Evolutionary conservation across 2,888 invertebrate genomes (phyloP).

Genomic region (Campoplex nolae): DNA sequence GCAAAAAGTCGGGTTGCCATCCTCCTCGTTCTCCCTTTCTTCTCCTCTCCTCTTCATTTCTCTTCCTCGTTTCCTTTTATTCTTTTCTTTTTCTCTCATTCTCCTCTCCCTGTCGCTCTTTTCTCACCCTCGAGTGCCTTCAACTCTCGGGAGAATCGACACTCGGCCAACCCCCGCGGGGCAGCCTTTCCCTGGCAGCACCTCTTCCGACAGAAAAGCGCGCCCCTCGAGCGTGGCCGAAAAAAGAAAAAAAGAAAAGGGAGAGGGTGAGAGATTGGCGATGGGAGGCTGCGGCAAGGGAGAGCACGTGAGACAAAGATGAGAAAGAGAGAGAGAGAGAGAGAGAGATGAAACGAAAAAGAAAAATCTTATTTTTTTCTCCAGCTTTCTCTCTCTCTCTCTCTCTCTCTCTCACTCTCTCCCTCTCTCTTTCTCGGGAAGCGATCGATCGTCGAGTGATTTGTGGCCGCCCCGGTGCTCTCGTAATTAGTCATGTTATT

Average conservation of each 20-base stretch:
- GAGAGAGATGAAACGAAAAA: background rate
- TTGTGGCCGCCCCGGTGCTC: conserved; percentile 55
- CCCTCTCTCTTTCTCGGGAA: conserved; percentile 12
- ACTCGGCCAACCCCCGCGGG: conserved; percentile 51
- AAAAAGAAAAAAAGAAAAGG: conserved; percentile 35
- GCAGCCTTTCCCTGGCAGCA: conserved; percentile 7
- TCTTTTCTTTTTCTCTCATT: conserved; percentile 50
- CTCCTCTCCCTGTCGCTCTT: conserved; percentile 64
- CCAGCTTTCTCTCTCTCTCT: conserved; percentile 10
- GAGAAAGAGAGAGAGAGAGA: conserved; percentile 6
- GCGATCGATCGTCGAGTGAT: conserved; percentile 69
- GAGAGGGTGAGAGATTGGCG: conserved; percentile 49
- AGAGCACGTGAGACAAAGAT: background rate
- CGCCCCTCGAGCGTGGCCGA: conserved; percentile 39
- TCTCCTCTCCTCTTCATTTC: conserved; percentile 31
- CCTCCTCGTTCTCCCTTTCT: conserved; percentile 45
- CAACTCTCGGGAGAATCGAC: conserved; percentile 63
- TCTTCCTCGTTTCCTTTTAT: conserved; percentile 46
- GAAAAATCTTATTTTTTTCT: conserved; percentile 9
- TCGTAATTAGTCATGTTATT: conserved; percentile 68
- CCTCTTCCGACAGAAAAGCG: conserved; percentile 25
- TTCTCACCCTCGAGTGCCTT: conserved; percentile 61
- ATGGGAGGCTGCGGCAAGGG: conserved; percentile 41
- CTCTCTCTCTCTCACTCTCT: conserved; percentile 1
- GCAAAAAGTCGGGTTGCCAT: conserved; percentile 53